Percentiles rank a stretch among this genome's conserved stretches.
phyloP scores from a whole-genome alignment of 2,888 invertebrate genomes.

The Pachydiplax longipennis region DNA sequence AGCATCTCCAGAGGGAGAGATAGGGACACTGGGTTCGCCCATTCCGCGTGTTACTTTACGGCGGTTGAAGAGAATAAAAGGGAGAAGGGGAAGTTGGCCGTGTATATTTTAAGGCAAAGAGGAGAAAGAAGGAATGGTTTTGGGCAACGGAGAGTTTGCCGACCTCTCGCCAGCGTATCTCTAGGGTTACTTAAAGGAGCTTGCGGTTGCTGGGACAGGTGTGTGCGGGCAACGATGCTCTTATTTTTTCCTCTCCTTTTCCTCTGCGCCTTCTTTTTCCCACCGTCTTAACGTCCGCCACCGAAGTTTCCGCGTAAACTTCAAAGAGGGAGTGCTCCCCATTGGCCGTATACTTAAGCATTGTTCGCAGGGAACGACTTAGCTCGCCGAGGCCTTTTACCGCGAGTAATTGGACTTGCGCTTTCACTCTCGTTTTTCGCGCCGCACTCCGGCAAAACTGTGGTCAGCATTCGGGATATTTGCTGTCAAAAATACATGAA shows the following conservation, averaged over 20 bases:
- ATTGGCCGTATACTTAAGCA: slow-evolving; percentile 10
- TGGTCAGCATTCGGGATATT: too few relatives aligned
- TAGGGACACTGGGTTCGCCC: not conserved
- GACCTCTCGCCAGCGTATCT: not conserved
- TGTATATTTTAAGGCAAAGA: not conserved
- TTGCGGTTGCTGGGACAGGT: slow-evolving; percentile 38
- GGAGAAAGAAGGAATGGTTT: not conserved
- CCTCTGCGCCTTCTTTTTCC: not conserved
- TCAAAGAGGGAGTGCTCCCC: slow-evolving; percentile 17
- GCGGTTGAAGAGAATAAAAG: not conserved
- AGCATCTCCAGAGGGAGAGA: not conserved
- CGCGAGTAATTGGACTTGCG: not conserved
- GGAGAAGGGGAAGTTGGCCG: not conserved
- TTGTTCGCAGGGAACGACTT: not conserved
- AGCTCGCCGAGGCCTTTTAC: not conserved
- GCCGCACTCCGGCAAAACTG: not conserved
- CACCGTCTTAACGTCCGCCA: not conserved
- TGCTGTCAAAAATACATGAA: too few relatives aligned
- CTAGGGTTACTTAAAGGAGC: not conserved
- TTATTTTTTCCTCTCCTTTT: not conserved
- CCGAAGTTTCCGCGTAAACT: slow-evolving; percentile 18
- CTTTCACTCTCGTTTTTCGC: not conserved
- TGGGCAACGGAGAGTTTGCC: not conserved
- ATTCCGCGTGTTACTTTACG: not conserved
- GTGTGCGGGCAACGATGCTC: slow-evolving; percentile 14